Conservation (phyloP, 2,797 vertebrate species). For the Kryptolebias ocellatus region DNA sequence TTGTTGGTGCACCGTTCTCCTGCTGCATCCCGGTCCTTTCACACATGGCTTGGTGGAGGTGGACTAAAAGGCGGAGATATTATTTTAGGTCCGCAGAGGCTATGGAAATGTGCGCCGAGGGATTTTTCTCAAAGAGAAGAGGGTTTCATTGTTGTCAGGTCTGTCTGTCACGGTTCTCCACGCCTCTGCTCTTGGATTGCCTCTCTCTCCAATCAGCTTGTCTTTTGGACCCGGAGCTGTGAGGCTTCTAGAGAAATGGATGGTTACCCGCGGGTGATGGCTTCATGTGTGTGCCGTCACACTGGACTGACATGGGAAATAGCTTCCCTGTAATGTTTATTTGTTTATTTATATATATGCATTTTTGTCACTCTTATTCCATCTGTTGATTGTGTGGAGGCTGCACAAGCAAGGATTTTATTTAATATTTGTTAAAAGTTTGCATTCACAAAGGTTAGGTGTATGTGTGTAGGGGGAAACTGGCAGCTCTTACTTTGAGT, state of each 20-base stretch:
- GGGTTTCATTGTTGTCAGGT: slow-evolving; percentile 45
- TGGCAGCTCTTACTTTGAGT: slow-evolving; percentile 68
- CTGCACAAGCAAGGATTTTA: slow-evolving; percentile 30
- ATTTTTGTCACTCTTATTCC: slow-evolving; percentile 66
- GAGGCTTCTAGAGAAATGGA: slow-evolving; percentile 60
- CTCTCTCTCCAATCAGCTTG: slow-evolving; percentile 38
- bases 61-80: slow-evolving; percentile 37
- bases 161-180: slow-evolving; percentile 56
- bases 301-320: slow-evolving; percentile 53
- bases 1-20: slow-evolving; percentile 40
- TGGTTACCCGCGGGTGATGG: slow-evolving; percentile 62
- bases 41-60: slow-evolving; percentile 55
- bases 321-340: slow-evolving; percentile 40
- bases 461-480: slow-evolving; percentile 26
- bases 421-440: slow-evolving; percentile 27
- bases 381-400: slow-evolving; percentile 63
- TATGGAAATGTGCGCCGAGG: slow-evolving; percentile 31
- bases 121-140: slow-evolving; percentile 31
- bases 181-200: slow-evolving; percentile 52
- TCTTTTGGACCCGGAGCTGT: slow-evolving; percentile 34
- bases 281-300: slow-evolving; percentile 55
- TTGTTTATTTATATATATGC: too few species aligned
- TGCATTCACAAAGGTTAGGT: slow-evolving; percentile 28
- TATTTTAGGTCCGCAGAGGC: slow-evolving; percentile 39
- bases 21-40: slow-evolving; percentile 46